These are phyloP conservation scores for Metellina segmentata DNA, from an alignment of 2,888 invertebrate genomes.

Conservation along the genomic window DNA sequence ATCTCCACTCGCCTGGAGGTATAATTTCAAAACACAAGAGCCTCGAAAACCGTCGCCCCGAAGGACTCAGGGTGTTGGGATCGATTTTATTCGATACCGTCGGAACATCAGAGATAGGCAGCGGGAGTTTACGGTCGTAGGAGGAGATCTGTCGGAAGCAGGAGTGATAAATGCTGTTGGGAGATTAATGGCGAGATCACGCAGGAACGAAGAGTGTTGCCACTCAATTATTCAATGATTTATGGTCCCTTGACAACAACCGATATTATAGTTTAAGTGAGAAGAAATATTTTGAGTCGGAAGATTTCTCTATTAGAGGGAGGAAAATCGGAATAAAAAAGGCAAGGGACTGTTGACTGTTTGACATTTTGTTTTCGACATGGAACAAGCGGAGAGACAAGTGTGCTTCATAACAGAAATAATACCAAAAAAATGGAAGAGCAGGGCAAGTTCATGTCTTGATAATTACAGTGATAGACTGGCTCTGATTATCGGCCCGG, in stretches of 20 bases:
- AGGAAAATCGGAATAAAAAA: not conserved
- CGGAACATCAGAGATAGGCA: not conserved
- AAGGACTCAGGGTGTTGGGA: not conserved
- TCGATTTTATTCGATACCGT: not conserved
- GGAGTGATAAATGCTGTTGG: constrained; percentile 9
- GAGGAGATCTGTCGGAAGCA: constrained; percentile 13
- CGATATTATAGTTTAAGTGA: not conserved
- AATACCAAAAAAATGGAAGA: too few species aligned
- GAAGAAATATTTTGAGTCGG: not conserved
- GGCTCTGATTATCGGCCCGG: too few species aligned
- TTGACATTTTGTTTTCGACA: too few species aligned
- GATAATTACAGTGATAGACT: too few species aligned
- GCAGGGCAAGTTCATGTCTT: too few species aligned
- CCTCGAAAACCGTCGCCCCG: too few species aligned
- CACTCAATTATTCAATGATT: constrained; percentile 19
- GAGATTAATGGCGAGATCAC: constrained; percentile 17
- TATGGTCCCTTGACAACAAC: not conserved
- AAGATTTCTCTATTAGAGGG: not conserved
- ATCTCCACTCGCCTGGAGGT: too few species aligned
- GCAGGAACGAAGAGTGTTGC: not conserved
- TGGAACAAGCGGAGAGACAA: too few species aligned
- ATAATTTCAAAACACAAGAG: too few species aligned
- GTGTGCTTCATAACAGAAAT: too few species aligned
- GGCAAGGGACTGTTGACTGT: too few species aligned
- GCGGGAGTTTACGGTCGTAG: not conserved